phyloP scores from a whole-genome alignment of 2,797 vertebrate species.

The Ispidina picta region DNA sequence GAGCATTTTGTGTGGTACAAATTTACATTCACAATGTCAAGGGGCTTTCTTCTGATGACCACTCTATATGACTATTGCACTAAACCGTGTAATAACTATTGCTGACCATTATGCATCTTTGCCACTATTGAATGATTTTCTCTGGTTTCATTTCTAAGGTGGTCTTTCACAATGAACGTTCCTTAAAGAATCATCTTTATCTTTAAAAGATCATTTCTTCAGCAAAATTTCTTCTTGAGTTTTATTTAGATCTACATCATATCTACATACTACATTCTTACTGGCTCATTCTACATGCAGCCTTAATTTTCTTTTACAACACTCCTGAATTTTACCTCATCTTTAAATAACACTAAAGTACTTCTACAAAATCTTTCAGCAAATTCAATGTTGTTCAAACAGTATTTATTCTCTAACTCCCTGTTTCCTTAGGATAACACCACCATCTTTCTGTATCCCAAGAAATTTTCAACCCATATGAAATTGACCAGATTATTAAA shows the following conservation, averaged over 20 bases:
- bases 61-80: background rate
- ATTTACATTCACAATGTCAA: background rate
- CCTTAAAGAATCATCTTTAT: background rate
- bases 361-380: background rate
- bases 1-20: background rate
- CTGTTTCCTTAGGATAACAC: background rate
- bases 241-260: background rate
- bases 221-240: background rate
- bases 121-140: background rate
- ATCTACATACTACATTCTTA: background rate
- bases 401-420: background rate
- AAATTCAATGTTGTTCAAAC: background rate
- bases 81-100: background rate
- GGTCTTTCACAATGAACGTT: slow-evolving; percentile 1
- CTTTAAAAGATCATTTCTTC: background rate
- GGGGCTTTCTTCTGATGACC: background rate
- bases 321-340: background rate
- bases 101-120: background rate
- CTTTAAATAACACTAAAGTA: background rate
- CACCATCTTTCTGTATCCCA: background rate
- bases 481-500: background rate
- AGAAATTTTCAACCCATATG: background rate
- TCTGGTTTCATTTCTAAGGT: background rate
- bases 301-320: background rate
- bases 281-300: background rate